Conservation (phyloP, 2,888 invertebrate species). For the Zaprionus bogoriensis region DNA sequence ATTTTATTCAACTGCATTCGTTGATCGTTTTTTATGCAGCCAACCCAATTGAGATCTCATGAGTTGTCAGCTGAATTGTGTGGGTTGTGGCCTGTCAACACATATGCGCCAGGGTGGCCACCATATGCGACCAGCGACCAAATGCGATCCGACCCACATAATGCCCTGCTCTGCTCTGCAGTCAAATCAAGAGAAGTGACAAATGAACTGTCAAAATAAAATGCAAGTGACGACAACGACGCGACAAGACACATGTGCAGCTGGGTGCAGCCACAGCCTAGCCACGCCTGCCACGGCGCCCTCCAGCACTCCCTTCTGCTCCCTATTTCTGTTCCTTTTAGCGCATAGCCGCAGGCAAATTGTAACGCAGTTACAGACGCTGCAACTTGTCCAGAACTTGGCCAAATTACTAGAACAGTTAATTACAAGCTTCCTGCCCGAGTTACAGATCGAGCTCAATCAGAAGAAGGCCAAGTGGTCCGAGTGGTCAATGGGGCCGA, state of each 20-base stretch:
- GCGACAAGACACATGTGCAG: constrained; percentile 57
- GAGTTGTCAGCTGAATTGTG: constrained; percentile 31
- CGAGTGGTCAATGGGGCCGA: constrained; percentile 45
- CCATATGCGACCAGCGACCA: constrained; percentile 52
- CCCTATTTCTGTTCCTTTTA: background rate
- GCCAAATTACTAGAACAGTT: constrained; percentile 61
- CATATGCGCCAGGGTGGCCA: constrained; percentile 43
- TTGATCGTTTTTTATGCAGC: constrained; percentile 1
- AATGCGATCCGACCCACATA: constrained; percentile 35
- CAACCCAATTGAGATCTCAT: constrained; percentile 39
- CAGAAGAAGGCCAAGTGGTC: constrained; percentile 31
- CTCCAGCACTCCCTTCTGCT: constrained; percentile 8
- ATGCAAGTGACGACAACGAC: constrained; percentile 63
- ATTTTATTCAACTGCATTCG: background rate
- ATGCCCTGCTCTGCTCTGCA: constrained; percentile 36
- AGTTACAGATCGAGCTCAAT: constrained; percentile 26
- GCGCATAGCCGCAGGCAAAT: constrained; percentile 50
- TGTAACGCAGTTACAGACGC: constrained; percentile 28
- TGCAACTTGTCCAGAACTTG: constrained; percentile 35
- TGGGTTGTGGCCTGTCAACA: constrained; percentile 37
- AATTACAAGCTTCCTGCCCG: constrained; percentile 66
- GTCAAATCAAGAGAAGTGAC: constrained; percentile 70
- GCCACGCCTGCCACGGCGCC: background rate
- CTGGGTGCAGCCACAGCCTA: constrained; percentile 51
- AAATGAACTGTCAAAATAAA: constrained; percentile 76